These are phyloP conservation scores for Ferdinandea cuprea DNA, from an alignment of 2,888 invertebrate species.

Conservation along the genomic window DNA sequence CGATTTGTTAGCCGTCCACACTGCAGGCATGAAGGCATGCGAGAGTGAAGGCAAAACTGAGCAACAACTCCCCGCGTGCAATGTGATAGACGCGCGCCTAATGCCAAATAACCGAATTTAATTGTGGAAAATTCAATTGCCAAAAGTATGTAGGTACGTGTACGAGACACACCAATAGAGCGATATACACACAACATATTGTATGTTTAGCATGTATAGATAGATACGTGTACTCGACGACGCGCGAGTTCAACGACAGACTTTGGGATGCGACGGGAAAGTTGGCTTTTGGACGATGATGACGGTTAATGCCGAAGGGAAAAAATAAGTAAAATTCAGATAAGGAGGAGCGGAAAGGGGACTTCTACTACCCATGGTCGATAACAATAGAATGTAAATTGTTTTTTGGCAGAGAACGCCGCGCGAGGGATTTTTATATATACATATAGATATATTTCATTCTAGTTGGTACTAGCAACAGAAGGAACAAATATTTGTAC, in stretches of 20 bases:
- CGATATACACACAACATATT: too few species aligned
- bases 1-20: constrained; percentile 5
- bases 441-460: constrained; percentile 3
- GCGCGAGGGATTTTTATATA: constrained; percentile 21
- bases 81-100: constrained; percentile 40
- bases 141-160: constrained; percentile 36
- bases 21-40: too few species aligned
- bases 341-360: background rate
- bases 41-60: background rate
- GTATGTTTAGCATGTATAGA: too few species aligned
- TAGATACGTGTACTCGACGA: background rate
- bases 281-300: background rate
- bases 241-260: constrained; percentile 57
- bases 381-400: constrained; percentile 73
- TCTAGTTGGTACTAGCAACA: constrained; percentile 10
- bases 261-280: constrained; percentile 3
- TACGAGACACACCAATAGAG: background rate
- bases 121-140: constrained; percentile 69
- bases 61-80: constrained; percentile 10
- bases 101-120: constrained; percentile 61
- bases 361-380: constrained; percentile 44
- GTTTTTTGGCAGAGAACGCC: constrained; percentile 59
- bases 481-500: constrained; percentile 3
- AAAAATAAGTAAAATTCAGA: constrained; percentile 21
- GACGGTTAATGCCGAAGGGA: constrained; percentile 17